A percentile compares a stretch with the other conserved stretches of the same genome.
Conservation (phyloP, 2,797 vertebrate species). For the Crenichthys baileyi region DNA sequence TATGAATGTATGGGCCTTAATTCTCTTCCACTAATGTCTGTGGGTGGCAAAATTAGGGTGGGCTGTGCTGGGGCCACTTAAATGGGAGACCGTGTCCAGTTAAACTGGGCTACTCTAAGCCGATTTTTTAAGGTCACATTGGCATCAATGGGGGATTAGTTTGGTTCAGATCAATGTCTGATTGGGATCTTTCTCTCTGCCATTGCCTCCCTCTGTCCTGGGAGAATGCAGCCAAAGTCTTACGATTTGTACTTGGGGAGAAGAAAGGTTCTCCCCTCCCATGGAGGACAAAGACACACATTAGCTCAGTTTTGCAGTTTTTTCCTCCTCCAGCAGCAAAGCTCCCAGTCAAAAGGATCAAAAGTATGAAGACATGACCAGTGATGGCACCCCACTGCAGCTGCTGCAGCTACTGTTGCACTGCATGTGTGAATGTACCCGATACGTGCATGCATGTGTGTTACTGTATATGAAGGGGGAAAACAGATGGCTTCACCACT, state of each 20-base stretch:
- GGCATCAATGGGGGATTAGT: conserved; percentile 87
- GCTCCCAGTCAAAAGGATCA: conserved; percentile 76
- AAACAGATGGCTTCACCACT: conserved; percentile 62
- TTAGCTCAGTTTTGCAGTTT: conserved; percentile 86
- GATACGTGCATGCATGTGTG: conserved; percentile 10
- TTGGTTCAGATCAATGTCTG: conserved; percentile 85
- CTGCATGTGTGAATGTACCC: conserved; percentile 36
- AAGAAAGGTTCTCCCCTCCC: conserved; percentile 81
- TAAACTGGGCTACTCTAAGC: conserved; percentile 85
- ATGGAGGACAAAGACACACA: conserved; percentile 82
- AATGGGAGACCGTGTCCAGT: conserved; percentile 83
- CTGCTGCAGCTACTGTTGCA: conserved; percentile 66
- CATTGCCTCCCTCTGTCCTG: conserved; percentile 78
- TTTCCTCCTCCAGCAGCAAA: conserved; percentile 75
- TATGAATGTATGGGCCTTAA: conserved; percentile 87
- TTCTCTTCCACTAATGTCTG: conserved; percentile 79
- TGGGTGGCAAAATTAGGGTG: conserved; percentile 83
- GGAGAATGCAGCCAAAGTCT: conserved; percentile 81
- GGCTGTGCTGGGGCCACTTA: conserved; percentile 71
- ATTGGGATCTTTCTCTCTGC: conserved; percentile 83
- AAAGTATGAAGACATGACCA: conserved; percentile 77
- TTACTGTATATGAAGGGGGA: conserved; percentile 23
- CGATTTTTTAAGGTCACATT: conserved; percentile 87
- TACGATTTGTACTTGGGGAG: conserved; percentile 84
- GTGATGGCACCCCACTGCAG: conserved; percentile 70